A percentile compares a stretch with the other conserved stretches of the same genome.
phyloP scores from a whole-genome alignment of 2,888 invertebrate genomes.

The Matsumyia berberina region DNA sequence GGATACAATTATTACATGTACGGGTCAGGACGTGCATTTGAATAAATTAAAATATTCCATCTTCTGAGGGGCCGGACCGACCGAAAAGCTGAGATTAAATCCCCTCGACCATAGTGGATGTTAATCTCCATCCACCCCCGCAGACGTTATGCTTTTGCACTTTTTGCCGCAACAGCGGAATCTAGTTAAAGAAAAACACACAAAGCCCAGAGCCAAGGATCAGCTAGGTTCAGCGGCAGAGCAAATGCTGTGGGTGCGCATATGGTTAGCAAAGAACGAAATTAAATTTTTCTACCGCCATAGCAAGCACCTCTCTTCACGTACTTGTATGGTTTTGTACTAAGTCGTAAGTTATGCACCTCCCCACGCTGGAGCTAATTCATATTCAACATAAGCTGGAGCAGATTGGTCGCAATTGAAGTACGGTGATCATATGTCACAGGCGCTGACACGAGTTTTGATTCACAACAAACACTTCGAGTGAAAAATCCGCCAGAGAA shows the following conservation, averaged over 20 bases:
- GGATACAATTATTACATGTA: constrained; percentile 58
- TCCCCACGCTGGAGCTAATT: constrained; percentile 9
- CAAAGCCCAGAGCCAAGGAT: constrained; percentile 32
- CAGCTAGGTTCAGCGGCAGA: constrained; percentile 15
- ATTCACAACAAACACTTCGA: constrained; percentile 18
- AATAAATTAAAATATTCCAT: constrained; percentile 75
- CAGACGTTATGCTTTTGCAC: constrained; percentile 25
- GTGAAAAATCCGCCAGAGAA: constrained; percentile 13
- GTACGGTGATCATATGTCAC: constrained; percentile 36
- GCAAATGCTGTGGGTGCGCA: background rate
- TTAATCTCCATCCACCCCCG: constrained; percentile 40
- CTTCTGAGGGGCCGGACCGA: constrained; percentile 46
- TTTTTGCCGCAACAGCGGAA: constrained; percentile 25
- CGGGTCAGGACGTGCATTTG: constrained; percentile 68
- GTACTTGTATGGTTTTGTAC: constrained; percentile 17
- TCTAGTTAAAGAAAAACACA: constrained; percentile 27
- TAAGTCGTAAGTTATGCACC: background rate
- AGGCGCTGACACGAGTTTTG: constrained; percentile 24
- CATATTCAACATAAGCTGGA: constrained; percentile 39
- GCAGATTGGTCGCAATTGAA: constrained; percentile 23
- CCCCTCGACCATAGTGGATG: constrained; percentile 49
- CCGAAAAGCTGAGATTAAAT: constrained; percentile 70
- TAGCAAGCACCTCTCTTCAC: constrained; percentile 12
- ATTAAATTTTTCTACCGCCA: constrained; percentile 36
- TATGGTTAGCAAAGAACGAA: constrained; percentile 8